Conservation (phyloP, 2,113 vertebrate species). For the Pagrus major region DNA sequence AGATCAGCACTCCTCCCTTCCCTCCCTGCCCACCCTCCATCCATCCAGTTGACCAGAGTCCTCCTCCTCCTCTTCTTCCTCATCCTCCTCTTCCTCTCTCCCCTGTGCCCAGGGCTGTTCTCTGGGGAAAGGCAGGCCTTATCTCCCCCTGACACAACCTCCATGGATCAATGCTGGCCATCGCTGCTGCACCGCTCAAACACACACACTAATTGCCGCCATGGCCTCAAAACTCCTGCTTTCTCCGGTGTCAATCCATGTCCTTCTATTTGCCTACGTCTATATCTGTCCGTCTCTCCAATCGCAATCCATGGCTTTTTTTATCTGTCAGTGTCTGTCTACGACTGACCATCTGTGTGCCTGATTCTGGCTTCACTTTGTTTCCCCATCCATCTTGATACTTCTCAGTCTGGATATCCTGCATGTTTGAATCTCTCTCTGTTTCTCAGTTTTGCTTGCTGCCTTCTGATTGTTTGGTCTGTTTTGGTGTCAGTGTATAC, state of each 20-base stretch:
- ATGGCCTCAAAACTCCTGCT: constrained; percentile 68
- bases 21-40: constrained; percentile 34
- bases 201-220: constrained; percentile 73
- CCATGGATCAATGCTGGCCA: constrained; percentile 86
- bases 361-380: constrained; percentile 38
- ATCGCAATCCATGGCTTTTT: constrained; percentile 50
- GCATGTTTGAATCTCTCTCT: background rate
- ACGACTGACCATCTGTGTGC: constrained; percentile 34
- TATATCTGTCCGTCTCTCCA: constrained; percentile 67
- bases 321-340: constrained; percentile 55
- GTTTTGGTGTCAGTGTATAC: background rate
- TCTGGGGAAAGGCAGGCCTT: constrained; percentile 83
- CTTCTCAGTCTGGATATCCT: background rate
- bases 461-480: background rate
- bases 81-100: constrained; percentile 59
- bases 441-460: background rate
- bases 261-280: constrained; percentile 66
- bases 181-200: constrained; percentile 77
- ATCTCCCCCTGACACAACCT: constrained; percentile 86
- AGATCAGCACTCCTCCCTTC: constrained; percentile 36
- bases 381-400: constrained; percentile 41
- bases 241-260: constrained; percentile 69
- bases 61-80: constrained; percentile 40
- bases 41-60: constrained; percentile 63
- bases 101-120: constrained; percentile 78